Conservation (phyloP, 1,140 invertebrate species). For the Eriocheir sinensis region DNA sequence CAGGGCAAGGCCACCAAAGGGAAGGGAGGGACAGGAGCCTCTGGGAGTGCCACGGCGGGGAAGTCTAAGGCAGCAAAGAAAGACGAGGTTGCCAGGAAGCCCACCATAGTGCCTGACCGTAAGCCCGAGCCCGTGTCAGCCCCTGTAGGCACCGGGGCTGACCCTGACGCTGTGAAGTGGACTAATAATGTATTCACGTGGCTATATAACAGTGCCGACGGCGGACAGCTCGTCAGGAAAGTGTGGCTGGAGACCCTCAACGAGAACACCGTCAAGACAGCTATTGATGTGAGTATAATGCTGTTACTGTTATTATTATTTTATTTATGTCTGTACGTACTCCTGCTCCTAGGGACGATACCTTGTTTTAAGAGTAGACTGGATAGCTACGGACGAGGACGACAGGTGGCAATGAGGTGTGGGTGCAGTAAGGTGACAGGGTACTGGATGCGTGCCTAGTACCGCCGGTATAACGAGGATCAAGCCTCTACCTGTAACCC, state of each 20-base stretch:
- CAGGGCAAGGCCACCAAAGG: neutral
- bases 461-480: too few relatives aligned
- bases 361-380: too few relatives aligned
- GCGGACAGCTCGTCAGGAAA: conserved; percentile 63
- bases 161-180: conserved; percentile 71
- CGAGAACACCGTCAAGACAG: conserved; percentile 71
- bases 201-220: conserved; percentile 72
- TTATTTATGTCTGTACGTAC: neutral
- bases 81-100: conserved; percentile 42
- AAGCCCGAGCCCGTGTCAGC: conserved; percentile 42
- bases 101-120: conserved; percentile 68
- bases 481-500: too few relatives aligned
- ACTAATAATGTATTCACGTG: conserved; percentile 72
- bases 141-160: conserved; percentile 70
- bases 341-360: too few relatives aligned
- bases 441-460: too few relatives aligned
- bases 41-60: neutral
- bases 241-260: conserved; percentile 69
- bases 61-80: neutral
- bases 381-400: too few relatives aligned
- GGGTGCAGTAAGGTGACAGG: too few relatives aligned
- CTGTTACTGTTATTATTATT: neutral
- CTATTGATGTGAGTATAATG: conserved; percentile 69
- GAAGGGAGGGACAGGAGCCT: neutral
- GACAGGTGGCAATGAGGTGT: too few relatives aligned